Percentiles rank a stretch among this genome's conserved stretches.
These are phyloP conservation scores for Blastomussa wellsi DNA, from an alignment of 92 coral and sea anemone genomes.

Conservation along the genomic window DNA sequence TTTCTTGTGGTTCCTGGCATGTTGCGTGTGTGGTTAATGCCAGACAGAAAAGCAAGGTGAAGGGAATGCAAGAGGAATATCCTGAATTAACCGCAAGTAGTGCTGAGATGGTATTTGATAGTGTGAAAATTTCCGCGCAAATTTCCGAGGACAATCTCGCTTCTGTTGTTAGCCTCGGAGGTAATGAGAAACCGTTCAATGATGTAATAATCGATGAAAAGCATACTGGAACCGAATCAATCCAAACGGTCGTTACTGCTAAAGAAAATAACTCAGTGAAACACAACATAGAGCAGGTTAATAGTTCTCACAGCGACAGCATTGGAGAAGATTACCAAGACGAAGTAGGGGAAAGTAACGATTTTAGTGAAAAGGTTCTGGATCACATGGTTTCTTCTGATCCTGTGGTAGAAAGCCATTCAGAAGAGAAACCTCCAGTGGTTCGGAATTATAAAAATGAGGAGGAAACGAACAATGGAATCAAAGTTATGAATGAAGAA, in stretches of 20 bases:
- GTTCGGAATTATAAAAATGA: neutral
- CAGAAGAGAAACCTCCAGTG: conserved; percentile 25
- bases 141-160: neutral
- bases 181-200: neutral
- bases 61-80: neutral
- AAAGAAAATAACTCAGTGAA: neutral
- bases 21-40: conserved; percentile 74
- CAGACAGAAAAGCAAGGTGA: neutral
- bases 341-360: neutral
- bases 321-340: neutral
- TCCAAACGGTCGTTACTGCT: neutral
- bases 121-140: neutral
- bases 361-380: neutral
- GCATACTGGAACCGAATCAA: neutral
- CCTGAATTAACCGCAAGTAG: neutral
- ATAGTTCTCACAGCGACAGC: neutral
- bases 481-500: conserved; percentile 16
- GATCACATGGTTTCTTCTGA: neutral
- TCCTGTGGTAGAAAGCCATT: neutral
- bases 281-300: neutral
- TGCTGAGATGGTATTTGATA: neutral
- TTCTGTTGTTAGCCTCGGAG: neutral
- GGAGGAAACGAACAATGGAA: neutral
- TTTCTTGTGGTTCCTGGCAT: conserved; percentile 98
- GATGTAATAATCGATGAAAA: neutral